Conservation (phyloP, 2,797 vertebrate genomes). For the Phoeniculus purpureus region DNA sequence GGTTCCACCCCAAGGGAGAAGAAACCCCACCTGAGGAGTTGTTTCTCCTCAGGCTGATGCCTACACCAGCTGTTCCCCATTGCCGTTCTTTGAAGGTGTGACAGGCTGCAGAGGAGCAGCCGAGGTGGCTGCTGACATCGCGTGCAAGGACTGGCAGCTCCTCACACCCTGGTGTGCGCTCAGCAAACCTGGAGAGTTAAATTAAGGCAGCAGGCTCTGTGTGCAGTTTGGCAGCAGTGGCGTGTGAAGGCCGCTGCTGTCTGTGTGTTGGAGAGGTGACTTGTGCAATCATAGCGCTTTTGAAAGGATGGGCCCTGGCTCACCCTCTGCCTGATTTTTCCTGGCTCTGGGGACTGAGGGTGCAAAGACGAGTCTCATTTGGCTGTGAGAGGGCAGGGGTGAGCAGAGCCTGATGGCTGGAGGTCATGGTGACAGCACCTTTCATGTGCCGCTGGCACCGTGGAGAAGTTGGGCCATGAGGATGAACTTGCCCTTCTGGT, state of each 20-base stretch:
- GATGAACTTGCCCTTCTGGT: neutral
- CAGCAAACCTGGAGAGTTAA: neutral
- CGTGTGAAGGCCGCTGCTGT: neutral
- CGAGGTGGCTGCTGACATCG: slow-evolving; percentile 15
- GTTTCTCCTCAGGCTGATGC: neutral
- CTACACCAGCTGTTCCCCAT: neutral
- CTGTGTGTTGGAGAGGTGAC: neutral
- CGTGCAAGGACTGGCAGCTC: neutral
- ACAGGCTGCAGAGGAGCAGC: slow-evolving; percentile 1
- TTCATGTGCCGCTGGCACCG: neutral
- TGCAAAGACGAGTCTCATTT: neutral
- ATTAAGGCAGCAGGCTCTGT: neutral
- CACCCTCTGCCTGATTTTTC: neutral
- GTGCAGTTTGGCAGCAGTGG: neutral
- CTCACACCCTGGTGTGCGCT: neutral
- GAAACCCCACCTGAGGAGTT: slow-evolving; percentile 23
- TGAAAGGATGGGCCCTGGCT: neutral
- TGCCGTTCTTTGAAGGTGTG: slow-evolving; percentile 4
- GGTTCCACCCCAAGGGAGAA: neutral
- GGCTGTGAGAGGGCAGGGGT: neutral
- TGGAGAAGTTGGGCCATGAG: neutral
- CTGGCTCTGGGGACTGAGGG: neutral
- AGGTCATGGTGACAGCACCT: neutral
- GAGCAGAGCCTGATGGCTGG: neutral
- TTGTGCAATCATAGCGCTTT: neutral